Percentiles rank a stretch among this genome's conserved stretches.
phyloP scores from a whole-genome alignment of 2,888 invertebrate species.

The Branchinecta sandiegonensis region DNA sequence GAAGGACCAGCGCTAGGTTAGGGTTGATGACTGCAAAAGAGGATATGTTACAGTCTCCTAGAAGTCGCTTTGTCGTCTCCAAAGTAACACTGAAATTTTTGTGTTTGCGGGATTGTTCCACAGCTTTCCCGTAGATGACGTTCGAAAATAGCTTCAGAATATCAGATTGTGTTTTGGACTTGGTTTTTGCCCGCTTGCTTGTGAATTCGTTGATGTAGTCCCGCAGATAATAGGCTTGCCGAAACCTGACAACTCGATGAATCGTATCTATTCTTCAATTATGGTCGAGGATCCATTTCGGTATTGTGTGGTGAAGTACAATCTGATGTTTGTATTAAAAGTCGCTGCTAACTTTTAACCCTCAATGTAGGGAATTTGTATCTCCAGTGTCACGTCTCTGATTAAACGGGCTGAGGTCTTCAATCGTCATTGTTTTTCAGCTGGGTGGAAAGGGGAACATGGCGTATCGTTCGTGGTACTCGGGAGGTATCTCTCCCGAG shows the following conservation, averaged over 20 bases:
- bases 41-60: too few species aligned
- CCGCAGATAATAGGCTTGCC: neutral
- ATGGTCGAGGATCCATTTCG: neutral
- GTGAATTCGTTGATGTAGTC: neutral
- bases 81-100: neutral
- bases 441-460: neutral
- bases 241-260: neutral
- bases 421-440: neutral
- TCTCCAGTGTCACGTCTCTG: neutral
- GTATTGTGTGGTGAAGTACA: neutral
- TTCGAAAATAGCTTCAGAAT: neutral
- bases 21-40: neutral
- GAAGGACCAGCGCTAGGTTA: neutral
- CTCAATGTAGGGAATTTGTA: neutral
- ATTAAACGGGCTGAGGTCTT: neutral
- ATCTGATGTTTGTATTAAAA: neutral
- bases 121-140: neutral
- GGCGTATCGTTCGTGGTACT: neutral
- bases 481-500: neutral
- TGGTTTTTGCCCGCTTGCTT: neutral
- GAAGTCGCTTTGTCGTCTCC: too few species aligned
- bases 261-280: neutral
- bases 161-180: neutral
- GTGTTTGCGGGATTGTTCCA: neutral
- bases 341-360: neutral